Base-by-base conservation (phyloP, 2,797 vertebrate species). In the Acanthurus lineatus region DNA sequence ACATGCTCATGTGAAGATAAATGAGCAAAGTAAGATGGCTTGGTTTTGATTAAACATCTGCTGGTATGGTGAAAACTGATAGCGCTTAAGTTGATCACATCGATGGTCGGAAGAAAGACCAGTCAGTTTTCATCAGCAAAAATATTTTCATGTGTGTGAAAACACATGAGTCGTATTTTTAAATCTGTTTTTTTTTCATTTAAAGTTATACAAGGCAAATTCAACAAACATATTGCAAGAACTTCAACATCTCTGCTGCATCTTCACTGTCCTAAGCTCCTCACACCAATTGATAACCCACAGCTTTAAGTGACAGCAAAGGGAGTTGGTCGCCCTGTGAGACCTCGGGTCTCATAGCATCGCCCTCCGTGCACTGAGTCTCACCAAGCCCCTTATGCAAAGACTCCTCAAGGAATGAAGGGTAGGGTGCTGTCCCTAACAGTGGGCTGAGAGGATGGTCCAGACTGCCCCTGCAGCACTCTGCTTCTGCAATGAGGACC, bases 151-250 rank as follows among this genome's bases (percentile, higher is more conserved):
- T 51, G 32, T 44, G 15, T 40, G 22, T n/a, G n/a, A n/a, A n/a
- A 28, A 17, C 19, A 69, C 10, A 40, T 28, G 9, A 88, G 86
- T 80, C 89, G 94, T 73, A 89, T 82, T 69, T 76, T 32, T 8
- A 49, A 14, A 47, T 7, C 3, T 19, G 42, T 49, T 66, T 62
- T 5, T n/a, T 16, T 51, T 10, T 45, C n/a, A 45, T 45, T 3
- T 48, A 16, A 4, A n/a, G 10, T 17, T 42, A 10, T 35, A 47
- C 1, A 6, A 47, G 15, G 1, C 45, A 47, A 47, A 16, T 16
- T 47, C 12, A 47, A 47, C 45, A 47, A 6, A 19, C 48, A 17
- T 48, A 22, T 14, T 49, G 28, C 16, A 40, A 11, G 3, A 20
- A 28, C 25, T 12, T 28, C 52, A 6, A 2, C 9, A 4, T 2